Conservation (phyloP, 2,888 invertebrate genomes). For the Argyresthia goedartella region DNA sequence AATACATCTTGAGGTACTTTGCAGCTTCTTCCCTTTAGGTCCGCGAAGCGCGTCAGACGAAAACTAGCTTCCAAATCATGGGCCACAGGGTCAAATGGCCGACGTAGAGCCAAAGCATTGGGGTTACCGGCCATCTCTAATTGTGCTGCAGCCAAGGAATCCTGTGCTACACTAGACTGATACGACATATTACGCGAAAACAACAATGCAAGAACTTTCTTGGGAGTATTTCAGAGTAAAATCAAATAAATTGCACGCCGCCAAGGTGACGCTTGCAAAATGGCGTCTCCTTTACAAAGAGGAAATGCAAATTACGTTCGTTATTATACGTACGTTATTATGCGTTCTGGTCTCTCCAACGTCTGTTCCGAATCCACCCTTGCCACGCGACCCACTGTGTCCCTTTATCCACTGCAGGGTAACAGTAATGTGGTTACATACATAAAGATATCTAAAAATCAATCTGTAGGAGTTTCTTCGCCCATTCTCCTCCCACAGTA, state of each 20-base stretch:
- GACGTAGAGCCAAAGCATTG: slow-evolving; percentile 83
- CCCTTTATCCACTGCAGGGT: too few species aligned
- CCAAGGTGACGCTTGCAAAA: slow-evolving; percentile 76
- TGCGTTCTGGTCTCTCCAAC: too few species aligned
- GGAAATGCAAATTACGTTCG: too few species aligned
- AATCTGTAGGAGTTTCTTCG: too few species aligned
- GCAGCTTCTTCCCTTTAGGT: slow-evolving; percentile 94
- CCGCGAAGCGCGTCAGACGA: slow-evolving; percentile 93
- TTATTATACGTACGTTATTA: too few species aligned
- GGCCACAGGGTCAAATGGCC: slow-evolving; percentile 88
- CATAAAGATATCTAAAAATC: too few species aligned
- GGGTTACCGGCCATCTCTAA: slow-evolving; percentile 95
- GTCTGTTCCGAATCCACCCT: too few species aligned
- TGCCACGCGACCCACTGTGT: too few species aligned
- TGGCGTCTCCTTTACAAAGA: slow-evolving; percentile 69
- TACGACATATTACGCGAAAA: slow-evolving; percentile 62
- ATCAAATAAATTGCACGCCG: slow-evolving; percentile 60
- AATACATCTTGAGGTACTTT: slow-evolving; percentile 95
- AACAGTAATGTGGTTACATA: too few species aligned
- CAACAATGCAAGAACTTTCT: slow-evolving; percentile 55
- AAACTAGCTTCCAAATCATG: slow-evolving; percentile 93
- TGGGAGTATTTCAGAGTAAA: slow-evolving; percentile 42
- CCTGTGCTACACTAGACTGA: slow-evolving; percentile 77
- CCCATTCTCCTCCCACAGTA: too few species aligned
- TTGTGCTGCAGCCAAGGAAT: slow-evolving; percentile 87